Conservation (phyloP, 2,888 invertebrate genomes). For the Brachyptera risi region DNA sequence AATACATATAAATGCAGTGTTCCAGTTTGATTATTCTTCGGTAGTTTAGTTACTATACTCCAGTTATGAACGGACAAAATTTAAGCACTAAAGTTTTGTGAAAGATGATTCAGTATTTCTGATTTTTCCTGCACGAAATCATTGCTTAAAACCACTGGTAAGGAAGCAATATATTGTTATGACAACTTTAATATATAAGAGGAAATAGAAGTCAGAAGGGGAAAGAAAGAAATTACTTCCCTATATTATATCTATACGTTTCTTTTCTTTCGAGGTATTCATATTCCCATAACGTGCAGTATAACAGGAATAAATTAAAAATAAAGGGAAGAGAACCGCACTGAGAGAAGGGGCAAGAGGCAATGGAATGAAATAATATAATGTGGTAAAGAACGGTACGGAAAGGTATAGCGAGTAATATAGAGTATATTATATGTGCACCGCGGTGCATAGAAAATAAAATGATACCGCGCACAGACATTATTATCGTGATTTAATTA, state of each 20-base stretch:
- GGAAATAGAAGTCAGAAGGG: constrained; percentile 1
- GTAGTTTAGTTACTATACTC: no score
- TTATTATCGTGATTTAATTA: no score
- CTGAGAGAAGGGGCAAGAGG: background rate
- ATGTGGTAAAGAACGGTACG: no score
- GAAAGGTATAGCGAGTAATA: no score
- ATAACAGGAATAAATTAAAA: background rate
- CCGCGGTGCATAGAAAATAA: no score
- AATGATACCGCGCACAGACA: no score
- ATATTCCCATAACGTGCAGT: constrained; percentile 2
- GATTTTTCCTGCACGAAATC: background rate
- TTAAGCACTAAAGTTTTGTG: background rate
- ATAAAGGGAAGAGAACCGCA: background rate
- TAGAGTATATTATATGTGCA: no score
- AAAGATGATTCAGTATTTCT: background rate
- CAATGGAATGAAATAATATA: no score
- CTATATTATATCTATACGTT: background rate
- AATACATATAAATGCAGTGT: no score
- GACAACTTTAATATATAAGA: background rate
- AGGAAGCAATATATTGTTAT: constrained; percentile 1
- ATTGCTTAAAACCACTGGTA: background rate
- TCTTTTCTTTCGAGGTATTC: constrained; percentile 6
- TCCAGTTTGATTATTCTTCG: no score
- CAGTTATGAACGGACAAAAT: no score
- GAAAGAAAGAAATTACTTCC: constrained; percentile 2